Evolutionary conservation across 2,113 vertebrate genomes (phyloP).

Genomic region (Trinectes maculatus): DNA sequence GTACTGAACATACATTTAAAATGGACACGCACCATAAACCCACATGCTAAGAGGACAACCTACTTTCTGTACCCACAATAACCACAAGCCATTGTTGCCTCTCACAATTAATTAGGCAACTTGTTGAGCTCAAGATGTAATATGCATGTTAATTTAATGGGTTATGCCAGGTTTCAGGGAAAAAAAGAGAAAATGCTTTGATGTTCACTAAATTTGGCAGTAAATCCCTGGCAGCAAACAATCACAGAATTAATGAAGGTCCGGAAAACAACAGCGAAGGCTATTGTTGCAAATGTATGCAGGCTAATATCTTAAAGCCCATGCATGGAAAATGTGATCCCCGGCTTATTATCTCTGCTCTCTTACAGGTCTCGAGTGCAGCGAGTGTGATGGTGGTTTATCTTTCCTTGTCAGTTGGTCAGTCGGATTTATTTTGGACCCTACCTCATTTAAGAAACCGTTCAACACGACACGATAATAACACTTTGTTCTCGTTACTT

Average conservation of each 20-base stretch:
- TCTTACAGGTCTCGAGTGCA: conserved; percentile 52
- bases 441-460: not conserved
- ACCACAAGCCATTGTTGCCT: conserved; percentile 64
- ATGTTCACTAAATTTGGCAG: conserved; percentile 82
- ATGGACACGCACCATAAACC: conserved; percentile 11
- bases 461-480: no score
- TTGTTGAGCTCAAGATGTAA: conserved; percentile 79
- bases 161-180: conserved; percentile 72
- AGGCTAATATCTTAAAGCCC: conserved; percentile 75
- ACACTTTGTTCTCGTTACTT: no score
- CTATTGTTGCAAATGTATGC: conserved; percentile 75
- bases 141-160: conserved; percentile 82
- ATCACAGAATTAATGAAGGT: conserved; percentile 84
- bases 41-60: conserved; percentile 53
- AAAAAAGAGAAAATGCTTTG: conserved; percentile 77
- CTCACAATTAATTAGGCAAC: conserved; percentile 76
- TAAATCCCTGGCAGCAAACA: conserved; percentile 74
- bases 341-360: conserved; percentile 40
- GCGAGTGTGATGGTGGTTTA: conserved; percentile 51
- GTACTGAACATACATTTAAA: conserved; percentile 6
- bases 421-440: conserved; percentile 35
- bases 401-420: conserved; percentile 22
- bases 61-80: conserved; percentile 61
- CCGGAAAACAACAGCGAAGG: conserved; percentile 65
- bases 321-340: conserved; percentile 70